Conservation (phyloP, 2,797 vertebrate genomes). For the Mycteria americana region DNA sequence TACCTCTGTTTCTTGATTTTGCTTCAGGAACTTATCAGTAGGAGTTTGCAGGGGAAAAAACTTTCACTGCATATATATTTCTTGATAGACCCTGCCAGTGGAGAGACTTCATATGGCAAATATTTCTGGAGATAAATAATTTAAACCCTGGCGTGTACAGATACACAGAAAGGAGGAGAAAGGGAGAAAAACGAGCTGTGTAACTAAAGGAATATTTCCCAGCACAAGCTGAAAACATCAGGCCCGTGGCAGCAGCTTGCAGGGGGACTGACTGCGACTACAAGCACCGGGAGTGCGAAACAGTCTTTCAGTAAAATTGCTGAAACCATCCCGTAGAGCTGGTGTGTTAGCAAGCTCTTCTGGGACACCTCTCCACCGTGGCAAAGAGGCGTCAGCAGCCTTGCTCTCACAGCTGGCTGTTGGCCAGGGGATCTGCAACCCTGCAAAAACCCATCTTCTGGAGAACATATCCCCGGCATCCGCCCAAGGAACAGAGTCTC, state of each 20-base stretch:
- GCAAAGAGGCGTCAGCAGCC: neutral
- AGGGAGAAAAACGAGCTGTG: neutral
- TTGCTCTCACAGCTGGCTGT: neutral
- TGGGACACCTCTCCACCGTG: neutral
- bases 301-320: neutral
- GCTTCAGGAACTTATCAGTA: neutral
- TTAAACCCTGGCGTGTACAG: neutral
- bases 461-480: neutral
- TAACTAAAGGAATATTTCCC: neutral
- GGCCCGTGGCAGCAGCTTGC: neutral
- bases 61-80: neutral
- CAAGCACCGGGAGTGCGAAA: rapidly evolving
- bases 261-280: neutral
- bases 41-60: neutral
- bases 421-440: neutral
- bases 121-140: neutral
- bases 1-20: neutral
- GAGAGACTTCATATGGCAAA: neutral
- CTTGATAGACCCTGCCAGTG: neutral
- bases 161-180: neutral
- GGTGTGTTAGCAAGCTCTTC: neutral
- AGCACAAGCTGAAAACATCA: neutral
- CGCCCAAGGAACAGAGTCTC: neutral
- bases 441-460: rapidly evolving
- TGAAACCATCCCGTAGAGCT: neutral